These are phyloP conservation scores for Mycalesis mineus DNA, from an alignment of 2,888 invertebrate genomes.

Conservation along the genomic window DNA sequence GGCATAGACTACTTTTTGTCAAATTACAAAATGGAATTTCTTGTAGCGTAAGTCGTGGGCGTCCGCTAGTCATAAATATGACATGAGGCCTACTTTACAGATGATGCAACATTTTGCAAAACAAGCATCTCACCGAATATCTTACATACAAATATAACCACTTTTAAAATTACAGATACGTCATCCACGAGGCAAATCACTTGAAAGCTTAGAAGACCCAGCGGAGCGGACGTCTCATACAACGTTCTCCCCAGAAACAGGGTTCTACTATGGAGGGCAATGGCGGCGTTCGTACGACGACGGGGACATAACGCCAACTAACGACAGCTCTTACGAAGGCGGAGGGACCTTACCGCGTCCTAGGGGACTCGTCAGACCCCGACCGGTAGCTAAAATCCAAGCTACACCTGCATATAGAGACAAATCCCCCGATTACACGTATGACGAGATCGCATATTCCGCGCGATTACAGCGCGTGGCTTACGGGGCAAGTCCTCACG, in stretches of 20 bases:
- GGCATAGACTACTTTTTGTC: too few species aligned
- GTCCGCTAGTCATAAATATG: too few species aligned
- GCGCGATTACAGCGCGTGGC: constrained; percentile 74
- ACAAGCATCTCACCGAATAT: background rate
- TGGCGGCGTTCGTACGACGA: constrained; percentile 92
- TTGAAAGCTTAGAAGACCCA: constrained; percentile 90
- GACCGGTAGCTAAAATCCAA: constrained; percentile 87
- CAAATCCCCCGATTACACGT: constrained; percentile 67
- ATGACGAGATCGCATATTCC: constrained; percentile 71
- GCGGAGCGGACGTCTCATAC: constrained; percentile 80
- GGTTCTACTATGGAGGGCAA: constrained; percentile 78
- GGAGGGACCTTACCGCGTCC: constrained; percentile 93
- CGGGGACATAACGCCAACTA: constrained; percentile 91
- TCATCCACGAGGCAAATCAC: constrained; percentile 89
- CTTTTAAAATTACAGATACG: constrained; percentile 78
- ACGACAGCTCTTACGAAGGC: constrained; percentile 83
- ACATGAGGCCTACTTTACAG: too few species aligned
- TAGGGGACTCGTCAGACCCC: constrained; percentile 86
- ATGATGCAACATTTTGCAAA: constrained; percentile 1
- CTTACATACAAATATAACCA: background rate
- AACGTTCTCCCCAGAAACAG: constrained; percentile 80
- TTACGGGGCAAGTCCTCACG: constrained; percentile 83
- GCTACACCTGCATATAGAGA: constrained; percentile 76
- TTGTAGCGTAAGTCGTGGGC: too few species aligned
- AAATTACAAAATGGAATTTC: too few species aligned